These are phyloP conservation scores for Incurvaria masculella DNA, from an alignment of 2,888 invertebrate species.

Conservation along the genomic window DNA sequence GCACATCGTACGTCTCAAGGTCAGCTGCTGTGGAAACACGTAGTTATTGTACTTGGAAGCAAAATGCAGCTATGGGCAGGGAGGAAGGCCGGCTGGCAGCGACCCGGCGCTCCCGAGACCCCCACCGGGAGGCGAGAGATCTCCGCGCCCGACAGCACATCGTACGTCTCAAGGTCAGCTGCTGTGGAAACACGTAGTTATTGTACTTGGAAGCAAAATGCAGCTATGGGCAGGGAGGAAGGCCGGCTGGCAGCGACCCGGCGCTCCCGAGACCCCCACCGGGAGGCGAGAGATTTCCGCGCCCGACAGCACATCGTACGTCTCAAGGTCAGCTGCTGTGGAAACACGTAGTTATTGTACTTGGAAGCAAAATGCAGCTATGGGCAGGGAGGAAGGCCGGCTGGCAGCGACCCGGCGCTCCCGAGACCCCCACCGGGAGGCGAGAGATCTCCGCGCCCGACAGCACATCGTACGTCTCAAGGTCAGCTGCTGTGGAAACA, in stretches of 20 bases:
- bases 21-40: conserved; percentile 34
- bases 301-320: conserved; percentile 61
- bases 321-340: conserved; percentile 49
- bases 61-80: conserved; percentile 23
- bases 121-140: conserved; percentile 62
- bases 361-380: conserved; percentile 3
- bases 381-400: conserved; percentile 34
- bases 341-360: conserved; percentile 16
- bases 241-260: conserved; percentile 63
- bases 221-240: conserved; percentile 34
- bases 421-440: conserved; percentile 61
- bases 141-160: conserved; percentile 62
- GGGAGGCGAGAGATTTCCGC: conserved; percentile 61
- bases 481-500: conserved; percentile 35
- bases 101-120: conserved; percentile 56
- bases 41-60: conserved; percentile 1
- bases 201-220: conserved; percentile 1
- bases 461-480: conserved; percentile 61
- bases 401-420: conserved; percentile 63
- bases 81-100: conserved; percentile 54
- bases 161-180: conserved; percentile 55
- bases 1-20: conserved; percentile 58
- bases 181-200: conserved; percentile 16
- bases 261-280: conserved; percentile 56
- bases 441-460: conserved; percentile 58